phyloP scores from a whole-genome alignment of 2,113 vertebrate genomes.

The Psittacus erithacus region DNA sequence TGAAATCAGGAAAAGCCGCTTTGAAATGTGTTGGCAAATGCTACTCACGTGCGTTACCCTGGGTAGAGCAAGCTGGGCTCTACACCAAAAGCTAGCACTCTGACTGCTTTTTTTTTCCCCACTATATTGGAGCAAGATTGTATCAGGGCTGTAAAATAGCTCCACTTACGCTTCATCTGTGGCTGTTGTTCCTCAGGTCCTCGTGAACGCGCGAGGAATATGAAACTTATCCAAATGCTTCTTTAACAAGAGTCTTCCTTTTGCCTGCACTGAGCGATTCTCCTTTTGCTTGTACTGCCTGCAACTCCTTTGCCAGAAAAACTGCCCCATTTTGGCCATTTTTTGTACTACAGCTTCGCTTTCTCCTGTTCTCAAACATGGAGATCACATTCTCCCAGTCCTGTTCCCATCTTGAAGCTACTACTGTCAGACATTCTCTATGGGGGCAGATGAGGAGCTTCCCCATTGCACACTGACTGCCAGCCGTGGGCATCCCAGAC shows the following conservation, averaged over 20 bases:
- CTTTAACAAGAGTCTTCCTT: background rate
- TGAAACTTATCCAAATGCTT: background rate
- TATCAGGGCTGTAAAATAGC: accelerated
- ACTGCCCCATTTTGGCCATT: background rate
- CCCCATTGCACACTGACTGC: accelerated
- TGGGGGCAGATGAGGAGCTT: background rate
- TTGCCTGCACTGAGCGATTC: accelerated
- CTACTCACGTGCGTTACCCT: accelerated
- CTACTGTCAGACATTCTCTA: background rate
- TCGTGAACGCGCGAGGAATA: accelerated
- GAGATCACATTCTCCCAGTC: background rate
- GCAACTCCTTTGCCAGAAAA: background rate
- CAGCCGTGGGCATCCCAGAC: accelerated
- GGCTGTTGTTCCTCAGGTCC: background rate
- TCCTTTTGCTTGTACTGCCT: background rate
- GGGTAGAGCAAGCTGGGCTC: background rate
- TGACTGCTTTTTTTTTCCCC: background rate
- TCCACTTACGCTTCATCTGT: accelerated
- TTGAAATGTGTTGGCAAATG: background rate
- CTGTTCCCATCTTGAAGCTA: background rate
- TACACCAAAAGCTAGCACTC: background rate
- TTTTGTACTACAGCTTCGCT: background rate
- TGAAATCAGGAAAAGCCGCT: background rate
- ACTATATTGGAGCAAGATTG: accelerated
- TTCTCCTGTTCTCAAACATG: background rate